A percentile compares a stretch with the other conserved stretches of the same genome.
phyloP scores from a whole-genome alignment of 1,140 invertebrate genomes.

The Ceratina japonica region DNA sequence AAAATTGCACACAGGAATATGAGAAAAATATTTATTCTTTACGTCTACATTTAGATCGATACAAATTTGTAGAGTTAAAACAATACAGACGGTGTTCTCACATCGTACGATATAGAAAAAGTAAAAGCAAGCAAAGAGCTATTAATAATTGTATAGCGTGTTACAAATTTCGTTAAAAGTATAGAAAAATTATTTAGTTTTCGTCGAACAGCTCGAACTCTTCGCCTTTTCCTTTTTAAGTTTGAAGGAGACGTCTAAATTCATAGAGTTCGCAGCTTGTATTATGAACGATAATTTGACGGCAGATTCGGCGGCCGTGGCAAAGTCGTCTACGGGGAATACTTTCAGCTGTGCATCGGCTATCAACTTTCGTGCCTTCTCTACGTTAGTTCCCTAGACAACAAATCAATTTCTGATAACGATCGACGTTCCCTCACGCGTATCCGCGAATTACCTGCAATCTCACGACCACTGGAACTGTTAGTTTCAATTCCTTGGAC shows the following conservation, averaged over 20 bases:
- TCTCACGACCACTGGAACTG: conserved; percentile 93
- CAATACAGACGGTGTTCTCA: too few species aligned
- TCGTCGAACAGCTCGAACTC: background rate
- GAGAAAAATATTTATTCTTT: conserved; percentile 18
- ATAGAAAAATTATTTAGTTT: background rate
- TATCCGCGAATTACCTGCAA: conserved; percentile 84
- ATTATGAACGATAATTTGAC: conserved; percentile 82
- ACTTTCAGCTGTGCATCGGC: conserved; percentile 92
- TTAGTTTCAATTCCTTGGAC: conserved; percentile 92
- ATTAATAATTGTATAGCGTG: conserved; percentile 10
- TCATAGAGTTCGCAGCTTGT: conserved; percentile 47
- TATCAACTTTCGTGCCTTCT: conserved; percentile 95
- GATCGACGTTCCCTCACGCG: background rate
- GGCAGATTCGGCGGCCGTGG: conserved; percentile 93
- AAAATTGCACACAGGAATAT: background rate
- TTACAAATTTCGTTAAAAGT: conserved; percentile 12
- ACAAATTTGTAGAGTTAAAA: conserved; percentile 10
- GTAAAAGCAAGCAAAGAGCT: background rate
- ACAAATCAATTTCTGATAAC: background rate
- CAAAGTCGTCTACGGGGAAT: conserved; percentile 93
- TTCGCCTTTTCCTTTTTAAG: conserved; percentile 3
- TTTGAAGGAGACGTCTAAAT: conserved; percentile 53
- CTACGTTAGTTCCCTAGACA: conserved; percentile 93
- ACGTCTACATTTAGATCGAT: conserved; percentile 2
- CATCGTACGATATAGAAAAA: background rate